Percentiles rank a stretch among this genome's conserved stretches.
Evolutionary conservation across 1,140 invertebrate genomes (phyloP).

Genomic region (Drosophila lowei): DNA sequence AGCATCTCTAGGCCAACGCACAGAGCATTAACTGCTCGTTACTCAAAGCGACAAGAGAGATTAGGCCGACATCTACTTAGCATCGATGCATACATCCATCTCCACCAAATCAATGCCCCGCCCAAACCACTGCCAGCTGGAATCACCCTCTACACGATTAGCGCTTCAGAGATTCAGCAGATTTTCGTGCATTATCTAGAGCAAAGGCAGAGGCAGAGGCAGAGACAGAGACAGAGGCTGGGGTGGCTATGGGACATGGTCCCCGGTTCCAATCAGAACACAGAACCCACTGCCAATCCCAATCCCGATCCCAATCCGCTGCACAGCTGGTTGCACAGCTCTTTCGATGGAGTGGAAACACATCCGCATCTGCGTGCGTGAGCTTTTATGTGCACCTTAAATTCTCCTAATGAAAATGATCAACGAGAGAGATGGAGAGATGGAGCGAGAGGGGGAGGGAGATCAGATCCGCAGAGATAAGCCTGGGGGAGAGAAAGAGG

Average conservation of each 20-base stretch:
- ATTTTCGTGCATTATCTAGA: background rate
- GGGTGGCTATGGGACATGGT: too few species aligned
- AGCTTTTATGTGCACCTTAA: conserved; percentile 75
- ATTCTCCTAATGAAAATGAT: conserved; percentile 56
- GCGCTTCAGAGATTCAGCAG: background rate
- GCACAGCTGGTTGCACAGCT: conserved; percentile 41
- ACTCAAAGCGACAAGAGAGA: too few species aligned
- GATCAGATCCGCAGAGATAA: conserved; percentile 3
- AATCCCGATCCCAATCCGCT: background rate
- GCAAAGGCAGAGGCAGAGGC: background rate
- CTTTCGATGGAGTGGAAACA: conserved; percentile 33
- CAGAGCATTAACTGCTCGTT: too few species aligned
- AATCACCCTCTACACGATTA: too few species aligned
- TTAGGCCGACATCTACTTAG: too few species aligned
- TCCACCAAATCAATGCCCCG: too few species aligned
- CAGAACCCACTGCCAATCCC: background rate
- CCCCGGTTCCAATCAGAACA: background rate
- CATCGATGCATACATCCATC: too few species aligned
- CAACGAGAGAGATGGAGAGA: conserved; percentile 1
- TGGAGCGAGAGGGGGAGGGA: conserved; percentile 6
- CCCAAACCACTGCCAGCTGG: too few species aligned
- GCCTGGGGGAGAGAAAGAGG: background rate
- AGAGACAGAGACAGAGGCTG: too few species aligned
- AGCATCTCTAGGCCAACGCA: too few species aligned
- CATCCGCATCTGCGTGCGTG: conserved; percentile 32